Evolutionary conservation across 2,888 invertebrate species (phyloP), one percentile per base, ranked within the genome.

Genomic region (Coenonympha glycerion): DNA sequence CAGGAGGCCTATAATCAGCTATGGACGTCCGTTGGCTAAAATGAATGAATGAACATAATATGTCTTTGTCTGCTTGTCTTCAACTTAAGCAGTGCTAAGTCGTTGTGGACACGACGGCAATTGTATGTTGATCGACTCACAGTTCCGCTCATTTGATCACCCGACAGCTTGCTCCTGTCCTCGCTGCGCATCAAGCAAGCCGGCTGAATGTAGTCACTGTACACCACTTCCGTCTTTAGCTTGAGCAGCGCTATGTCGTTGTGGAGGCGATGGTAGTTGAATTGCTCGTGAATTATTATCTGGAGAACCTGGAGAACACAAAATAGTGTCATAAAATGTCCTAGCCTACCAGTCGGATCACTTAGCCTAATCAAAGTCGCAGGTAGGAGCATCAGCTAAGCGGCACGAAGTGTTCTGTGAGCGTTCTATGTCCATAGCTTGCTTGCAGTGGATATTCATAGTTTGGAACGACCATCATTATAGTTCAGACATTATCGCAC

Each of bases 201-300:
- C 39, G 65, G 66, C 49, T 65, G 64, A 9, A 69, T 56, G 36
- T 61, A 68, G 8, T 62, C 55, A 6, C 42, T 61, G 31, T 57
- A 67, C 4, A 30, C 33, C 3, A 56, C 63, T 30, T 60, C 57
- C 3, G 61, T 58, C 22, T 55, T 52, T 6, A 67, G 41, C 45
- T 63, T 66, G 8, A 69, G 5, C 3, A 67, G 16, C 2, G 66
- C 60, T 21, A 69, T 64, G 42, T 69, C 69, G 44, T 68, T 60
- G 34, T 58, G 41, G 11, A 61, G 26, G 6, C 6, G 26, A 0
- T 33, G 41, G 6, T 40, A 34, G 1, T 53, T 49, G 31, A 44
- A 61, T 6, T 54, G 50, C 22, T 60, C 56, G 26, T 61, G 61
- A 3, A 61, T n/a, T 57, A 66, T 61, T 61, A 59, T 58, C 54